phyloP scores from a whole-genome alignment of 2,113 vertebrate genomes.

The Corythaeola cristata region DNA sequence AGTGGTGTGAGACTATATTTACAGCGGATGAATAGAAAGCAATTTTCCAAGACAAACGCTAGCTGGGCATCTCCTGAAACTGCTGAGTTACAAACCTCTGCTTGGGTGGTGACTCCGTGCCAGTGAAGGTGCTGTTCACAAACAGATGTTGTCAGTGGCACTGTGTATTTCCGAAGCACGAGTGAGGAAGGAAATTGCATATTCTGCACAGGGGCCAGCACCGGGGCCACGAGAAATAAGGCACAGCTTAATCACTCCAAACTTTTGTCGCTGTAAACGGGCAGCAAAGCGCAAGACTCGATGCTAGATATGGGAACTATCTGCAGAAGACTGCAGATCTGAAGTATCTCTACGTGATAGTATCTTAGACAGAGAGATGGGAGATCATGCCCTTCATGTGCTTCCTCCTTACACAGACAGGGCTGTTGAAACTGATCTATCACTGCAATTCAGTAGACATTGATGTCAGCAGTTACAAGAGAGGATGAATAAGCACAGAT shows the following conservation, averaged over 20 bases:
- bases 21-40: neutral
- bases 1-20: neutral
- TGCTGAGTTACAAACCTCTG: neutral
- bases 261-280: neutral
- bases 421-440: neutral
- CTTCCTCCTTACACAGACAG: neutral
- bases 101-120: neutral
- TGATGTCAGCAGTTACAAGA: neutral
- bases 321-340: neutral
- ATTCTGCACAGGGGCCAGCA: neutral
- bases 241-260: neutral
- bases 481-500: neutral
- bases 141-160: neutral
- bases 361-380: neutral
- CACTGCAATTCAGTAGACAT: neutral
- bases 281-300: neutral
- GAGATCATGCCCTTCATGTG: neutral
- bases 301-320: neutral
- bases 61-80: neutral
- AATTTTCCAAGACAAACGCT: neutral
- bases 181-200: constrained; percentile 44
- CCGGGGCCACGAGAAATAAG: neutral
- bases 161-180: neutral
- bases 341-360: neutral
- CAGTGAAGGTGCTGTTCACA: neutral